Conservation (phyloP, 2,797 vertebrate species). For the Myotis vivesi region DNA sequence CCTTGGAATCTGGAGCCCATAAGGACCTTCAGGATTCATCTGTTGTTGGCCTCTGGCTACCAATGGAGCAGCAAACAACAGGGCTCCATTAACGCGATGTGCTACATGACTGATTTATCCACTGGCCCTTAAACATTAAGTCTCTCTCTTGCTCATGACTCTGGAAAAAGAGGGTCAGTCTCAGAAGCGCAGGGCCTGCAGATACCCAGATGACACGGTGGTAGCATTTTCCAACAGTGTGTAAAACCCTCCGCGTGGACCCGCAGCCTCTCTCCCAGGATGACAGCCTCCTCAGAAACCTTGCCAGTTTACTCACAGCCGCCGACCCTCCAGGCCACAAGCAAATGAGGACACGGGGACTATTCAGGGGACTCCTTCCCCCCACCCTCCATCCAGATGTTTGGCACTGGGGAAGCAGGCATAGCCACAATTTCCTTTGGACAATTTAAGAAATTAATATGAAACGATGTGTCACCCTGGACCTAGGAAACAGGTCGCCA, state of each 20-base stretch:
- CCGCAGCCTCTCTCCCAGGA: not conserved
- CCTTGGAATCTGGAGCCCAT: not conserved
- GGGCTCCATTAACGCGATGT: not conserved
- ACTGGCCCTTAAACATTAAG: not conserved
- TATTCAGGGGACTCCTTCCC: not conserved
- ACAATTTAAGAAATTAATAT: conserved; percentile 73
- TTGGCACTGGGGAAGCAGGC: conserved; percentile 33
- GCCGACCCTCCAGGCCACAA: conserved; percentile 19
- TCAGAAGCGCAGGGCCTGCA: not conserved
- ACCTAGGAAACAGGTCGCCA: conserved; percentile 78
- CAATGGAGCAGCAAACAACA: not conserved
- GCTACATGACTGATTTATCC: not conserved
- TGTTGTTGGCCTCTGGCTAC: not conserved
- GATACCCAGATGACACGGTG: not conserved
- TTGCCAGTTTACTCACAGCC: conserved; percentile 26
- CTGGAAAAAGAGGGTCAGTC: conserved; percentile 48
- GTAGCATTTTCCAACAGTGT: not conserved
- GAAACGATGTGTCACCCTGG: conserved; percentile 53
- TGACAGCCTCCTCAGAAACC: not conserved
- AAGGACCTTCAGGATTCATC: not conserved
- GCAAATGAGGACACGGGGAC: conserved; percentile 51
- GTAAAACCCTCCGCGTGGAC: not conserved
- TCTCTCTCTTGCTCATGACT: not conserved
- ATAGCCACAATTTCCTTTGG: conserved; percentile 65
- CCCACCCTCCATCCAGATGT: conserved; percentile 43